phyloP scores from a whole-genome alignment of 2,797 vertebrate genomes.

The Lagocephalus sceleratus region DNA sequence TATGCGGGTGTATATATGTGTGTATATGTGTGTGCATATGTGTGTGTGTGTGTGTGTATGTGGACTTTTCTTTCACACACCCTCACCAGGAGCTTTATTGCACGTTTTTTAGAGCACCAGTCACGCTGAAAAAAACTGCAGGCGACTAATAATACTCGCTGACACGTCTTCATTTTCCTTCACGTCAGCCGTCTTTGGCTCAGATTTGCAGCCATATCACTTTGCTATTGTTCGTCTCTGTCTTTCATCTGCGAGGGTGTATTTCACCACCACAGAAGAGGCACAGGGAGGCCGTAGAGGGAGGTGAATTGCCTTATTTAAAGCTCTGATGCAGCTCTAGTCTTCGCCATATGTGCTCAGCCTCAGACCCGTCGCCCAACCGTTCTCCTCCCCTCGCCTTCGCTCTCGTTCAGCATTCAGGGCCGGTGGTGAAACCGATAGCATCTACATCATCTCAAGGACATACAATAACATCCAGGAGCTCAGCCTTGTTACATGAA shows the following conservation, averaged over 20 bases:
- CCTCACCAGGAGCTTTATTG: too few relatives aligned
- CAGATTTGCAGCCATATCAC: conserved; percentile 20
- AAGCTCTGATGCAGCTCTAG: conserved; percentile 21
- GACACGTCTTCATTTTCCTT: conserved; percentile 29
- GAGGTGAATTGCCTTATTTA: conserved; percentile 14
- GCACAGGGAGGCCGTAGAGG: conserved; percentile 8
- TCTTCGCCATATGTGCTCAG: conserved; percentile 9
- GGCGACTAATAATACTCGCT: conserved; percentile 22
- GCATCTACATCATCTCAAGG: conserved; percentile 70
- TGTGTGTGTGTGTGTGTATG: too few relatives aligned
- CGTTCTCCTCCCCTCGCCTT: conserved; percentile 11
- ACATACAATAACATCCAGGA: conserved; percentile 63
- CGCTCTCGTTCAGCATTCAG: conserved; percentile 51
- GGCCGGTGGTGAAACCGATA: conserved; percentile 59
- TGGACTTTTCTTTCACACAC: too few relatives aligned
- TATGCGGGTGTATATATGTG: too few relatives aligned
- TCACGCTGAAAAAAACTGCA: conserved; percentile 5
- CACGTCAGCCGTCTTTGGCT: conserved; percentile 15
- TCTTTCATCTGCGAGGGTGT: conserved; percentile 10
- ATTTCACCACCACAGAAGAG: conserved; percentile 19
- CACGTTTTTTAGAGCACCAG: neutral
- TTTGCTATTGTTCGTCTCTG: conserved; percentile 28
- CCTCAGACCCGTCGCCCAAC: conserved; percentile 25
- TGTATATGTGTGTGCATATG: too few relatives aligned
- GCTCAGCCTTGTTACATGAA: conserved; percentile 56